Conservation (phyloP, 2,113 vertebrate species). For the Thunnus maccoyii region DNA sequence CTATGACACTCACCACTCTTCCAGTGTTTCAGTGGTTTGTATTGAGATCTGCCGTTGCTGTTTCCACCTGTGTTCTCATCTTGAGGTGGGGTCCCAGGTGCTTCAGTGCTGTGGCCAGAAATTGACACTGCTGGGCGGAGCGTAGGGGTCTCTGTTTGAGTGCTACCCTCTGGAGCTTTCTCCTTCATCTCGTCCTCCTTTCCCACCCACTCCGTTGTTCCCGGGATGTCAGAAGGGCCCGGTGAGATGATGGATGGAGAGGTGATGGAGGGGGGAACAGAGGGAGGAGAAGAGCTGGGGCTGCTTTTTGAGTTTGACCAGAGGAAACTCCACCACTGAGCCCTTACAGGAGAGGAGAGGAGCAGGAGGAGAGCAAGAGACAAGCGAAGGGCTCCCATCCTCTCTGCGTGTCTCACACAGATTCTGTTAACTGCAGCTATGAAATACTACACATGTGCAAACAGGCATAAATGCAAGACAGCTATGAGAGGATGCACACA, state of each 20-base stretch:
- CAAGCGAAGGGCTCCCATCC: conserved; percentile 67
- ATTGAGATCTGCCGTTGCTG: conserved; percentile 43
- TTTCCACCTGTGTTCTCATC: conserved; percentile 20
- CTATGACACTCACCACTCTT: conserved; percentile 78
- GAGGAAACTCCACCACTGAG: conserved; percentile 79
- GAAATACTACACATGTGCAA: conserved; percentile 24
- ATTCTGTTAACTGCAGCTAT: background rate
- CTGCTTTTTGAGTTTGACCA: conserved; percentile 59
- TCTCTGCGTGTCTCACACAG: background rate
- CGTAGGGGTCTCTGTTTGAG: conserved; percentile 24
- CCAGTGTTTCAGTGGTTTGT: conserved; percentile 79
- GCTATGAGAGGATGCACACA: conserved; percentile 8
- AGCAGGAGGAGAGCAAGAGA: conserved; percentile 60
- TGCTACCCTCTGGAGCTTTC: background rate
- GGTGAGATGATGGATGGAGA: conserved; percentile 27
- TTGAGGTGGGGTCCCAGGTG: conserved; percentile 1
- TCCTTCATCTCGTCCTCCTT: conserved; percentile 18
- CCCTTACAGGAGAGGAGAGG: conserved; percentile 46
- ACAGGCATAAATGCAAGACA: background rate
- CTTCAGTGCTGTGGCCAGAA: conserved; percentile 6
- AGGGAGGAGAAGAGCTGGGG: conserved; percentile 17
- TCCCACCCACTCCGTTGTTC: conserved; percentile 12
- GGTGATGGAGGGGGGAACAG: conserved; percentile 16
- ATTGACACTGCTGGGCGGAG: background rate
- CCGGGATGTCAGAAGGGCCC: background rate